A percentile compares a stretch with the other conserved stretches of the same genome.
Conservation (phyloP, 2,888 invertebrate species). For the Achlya flavicornis region DNA sequence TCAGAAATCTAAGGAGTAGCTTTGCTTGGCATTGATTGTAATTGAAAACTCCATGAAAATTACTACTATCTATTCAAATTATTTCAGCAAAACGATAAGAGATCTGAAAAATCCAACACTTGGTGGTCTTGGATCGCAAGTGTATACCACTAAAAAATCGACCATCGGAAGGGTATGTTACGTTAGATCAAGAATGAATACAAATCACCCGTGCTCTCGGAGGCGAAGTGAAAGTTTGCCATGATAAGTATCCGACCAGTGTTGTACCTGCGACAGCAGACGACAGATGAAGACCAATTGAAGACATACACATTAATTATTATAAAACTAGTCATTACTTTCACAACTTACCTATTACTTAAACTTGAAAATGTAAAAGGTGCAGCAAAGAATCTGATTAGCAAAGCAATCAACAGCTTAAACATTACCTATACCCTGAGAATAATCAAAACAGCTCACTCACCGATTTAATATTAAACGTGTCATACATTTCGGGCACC, state of each 20-base stretch:
- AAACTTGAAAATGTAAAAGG: not conserved
- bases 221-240: slow-evolving; percentile 70
- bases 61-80: not conserved
- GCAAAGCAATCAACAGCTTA: not conserved
- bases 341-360: slow-evolving; percentile 46
- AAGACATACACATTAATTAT: slow-evolving; percentile 58
- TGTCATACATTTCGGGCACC: slow-evolving; percentile 41
- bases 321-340: slow-evolving; percentile 53
- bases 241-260: slow-evolving; percentile 50
- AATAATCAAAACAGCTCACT: slow-evolving; percentile 27
- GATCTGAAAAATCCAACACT: slow-evolving; percentile 25
- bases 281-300: slow-evolving; percentile 49
- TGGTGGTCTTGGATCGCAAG: not conserved
- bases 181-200: slow-evolving; percentile 63
- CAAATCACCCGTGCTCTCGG: slow-evolving; percentile 60
- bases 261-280: slow-evolving; percentile 59
- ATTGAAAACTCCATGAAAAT: not conserved
- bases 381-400: too few species aligned
- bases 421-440: not conserved
- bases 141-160: slow-evolving; percentile 50
- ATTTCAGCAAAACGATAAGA: slow-evolving; percentile 17
- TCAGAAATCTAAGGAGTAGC: not conserved
- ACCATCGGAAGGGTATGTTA: slow-evolving; percentile 54
- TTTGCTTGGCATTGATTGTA: not conserved
- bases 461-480: slow-evolving; percentile 30